These are phyloP conservation scores for Ctena decussata DNA, from an alignment of 2,888 invertebrate genomes.

Conservation along the genomic window DNA sequence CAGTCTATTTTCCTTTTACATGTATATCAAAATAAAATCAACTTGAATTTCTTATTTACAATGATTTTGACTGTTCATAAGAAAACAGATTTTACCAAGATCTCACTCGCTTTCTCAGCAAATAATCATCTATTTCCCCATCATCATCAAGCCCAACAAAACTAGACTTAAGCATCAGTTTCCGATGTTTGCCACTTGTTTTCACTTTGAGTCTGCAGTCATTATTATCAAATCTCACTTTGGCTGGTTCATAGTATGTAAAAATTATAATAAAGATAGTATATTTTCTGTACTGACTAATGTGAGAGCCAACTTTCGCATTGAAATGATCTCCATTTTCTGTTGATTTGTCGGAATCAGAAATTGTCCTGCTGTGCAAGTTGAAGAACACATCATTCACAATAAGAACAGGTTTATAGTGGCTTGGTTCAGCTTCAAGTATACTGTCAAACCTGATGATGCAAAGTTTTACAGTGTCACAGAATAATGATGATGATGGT, in stretches of 20 bases:
- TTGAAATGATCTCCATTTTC: not conserved
- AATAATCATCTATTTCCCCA: not conserved
- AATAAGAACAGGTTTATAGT: not conserved
- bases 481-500: not conserved
- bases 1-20: too few relatives aligned
- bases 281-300: not conserved
- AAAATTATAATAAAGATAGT: not conserved
- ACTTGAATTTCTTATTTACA: too few relatives aligned
- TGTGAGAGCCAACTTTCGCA: not conserved
- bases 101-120: not conserved
- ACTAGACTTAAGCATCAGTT: slow-evolving; percentile 39
- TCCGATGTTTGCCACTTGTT: slow-evolving; percentile 53
- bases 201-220: slow-evolving; percentile 8
- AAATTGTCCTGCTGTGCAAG: not conserved
- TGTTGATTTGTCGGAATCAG: not conserved
- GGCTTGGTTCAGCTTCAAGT: not conserved
- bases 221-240: not conserved
- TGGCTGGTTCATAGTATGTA: not conserved
- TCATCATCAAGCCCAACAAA: slow-evolving; percentile 15
- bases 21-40: too few relatives aligned
- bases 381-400: not conserved
- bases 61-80: too few relatives aligned
- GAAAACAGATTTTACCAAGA: too few relatives aligned
- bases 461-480: not conserved
- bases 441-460: not conserved